phyloP scores from a whole-genome alignment of 1,140 invertebrate genomes.

The fruit fly (Drosophila melanogaster) region DNA sequence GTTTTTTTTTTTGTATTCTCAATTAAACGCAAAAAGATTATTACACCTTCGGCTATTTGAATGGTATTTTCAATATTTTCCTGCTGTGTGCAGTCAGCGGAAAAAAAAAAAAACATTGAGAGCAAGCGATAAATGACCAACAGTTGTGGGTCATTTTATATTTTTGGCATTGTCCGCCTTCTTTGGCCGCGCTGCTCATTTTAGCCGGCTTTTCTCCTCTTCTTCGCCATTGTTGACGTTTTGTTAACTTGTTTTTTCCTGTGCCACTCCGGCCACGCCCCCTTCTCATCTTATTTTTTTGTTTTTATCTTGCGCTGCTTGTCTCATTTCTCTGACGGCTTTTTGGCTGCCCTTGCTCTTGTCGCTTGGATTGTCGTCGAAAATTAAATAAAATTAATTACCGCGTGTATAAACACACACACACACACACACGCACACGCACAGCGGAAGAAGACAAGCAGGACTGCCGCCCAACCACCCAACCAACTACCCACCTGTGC shows the following conservation, averaged over 20 bases:
- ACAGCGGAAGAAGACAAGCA: slow-evolving; percentile 3
- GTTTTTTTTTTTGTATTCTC: no score
- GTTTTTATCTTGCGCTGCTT: no score
- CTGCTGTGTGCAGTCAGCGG: slow-evolving; percentile 4
- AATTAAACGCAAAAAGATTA: no score
- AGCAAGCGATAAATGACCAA: slow-evolving; percentile 2
- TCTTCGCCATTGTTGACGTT: slow-evolving; percentile 69
- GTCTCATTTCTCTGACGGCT: slow-evolving; percentile 12
- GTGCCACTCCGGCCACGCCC: slow-evolving; percentile 27
- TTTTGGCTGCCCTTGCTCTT: slow-evolving; percentile 48
- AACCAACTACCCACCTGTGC: slow-evolving; percentile 20
- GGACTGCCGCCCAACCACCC: not conserved
- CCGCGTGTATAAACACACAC: slow-evolving; percentile 55
- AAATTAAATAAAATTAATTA: slow-evolving; percentile 83
- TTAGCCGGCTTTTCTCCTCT: slow-evolving; percentile 51
- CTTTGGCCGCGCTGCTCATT: slow-evolving; percentile 54
- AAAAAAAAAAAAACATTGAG: not conserved
- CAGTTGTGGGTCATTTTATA: slow-evolving; percentile 6
- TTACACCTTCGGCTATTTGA: not conserved
- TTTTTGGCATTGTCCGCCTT: slow-evolving; percentile 48
- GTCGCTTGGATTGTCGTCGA: slow-evolving; percentile 78
- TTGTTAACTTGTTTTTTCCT: slow-evolving; percentile 81
- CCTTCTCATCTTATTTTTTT: not conserved
- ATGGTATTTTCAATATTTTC: not conserved
- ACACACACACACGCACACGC: slow-evolving; percentile 5